Evolutionary conservation across 2,113 vertebrate genomes (phyloP).

Genomic region (Lota lota): DNA sequence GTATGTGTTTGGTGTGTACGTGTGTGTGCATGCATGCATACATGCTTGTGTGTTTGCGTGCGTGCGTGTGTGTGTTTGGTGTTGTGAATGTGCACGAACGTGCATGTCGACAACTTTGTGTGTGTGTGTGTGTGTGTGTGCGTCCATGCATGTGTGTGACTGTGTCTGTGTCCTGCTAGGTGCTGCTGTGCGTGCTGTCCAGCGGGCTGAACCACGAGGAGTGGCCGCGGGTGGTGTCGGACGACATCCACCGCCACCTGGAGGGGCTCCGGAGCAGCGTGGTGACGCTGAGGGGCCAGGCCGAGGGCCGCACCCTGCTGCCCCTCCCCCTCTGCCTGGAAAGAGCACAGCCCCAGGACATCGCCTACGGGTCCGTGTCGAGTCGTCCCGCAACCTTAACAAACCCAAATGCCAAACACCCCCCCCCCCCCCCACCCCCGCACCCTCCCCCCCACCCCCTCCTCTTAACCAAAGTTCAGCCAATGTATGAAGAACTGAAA

Average conservation of each 20-base stretch:
- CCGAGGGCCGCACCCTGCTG: constrained; percentile 63
- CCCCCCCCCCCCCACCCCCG: too few species aligned
- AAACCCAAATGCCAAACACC: background rate
- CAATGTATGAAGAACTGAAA: too few species aligned
- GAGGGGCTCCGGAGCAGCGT: constrained; percentile 66
- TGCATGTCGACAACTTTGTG: too few species aligned
- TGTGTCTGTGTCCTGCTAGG: constrained; percentile 21
- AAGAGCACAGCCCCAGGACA: constrained; percentile 31
- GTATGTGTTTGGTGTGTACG: background rate
- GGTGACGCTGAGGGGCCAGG: constrained; percentile 59
- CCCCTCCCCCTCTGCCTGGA: constrained; percentile 54
- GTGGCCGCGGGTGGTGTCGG: constrained; percentile 63
- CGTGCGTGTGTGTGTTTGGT: background rate
- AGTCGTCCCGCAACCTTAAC: too few species aligned
- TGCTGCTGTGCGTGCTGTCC: constrained; percentile 63
- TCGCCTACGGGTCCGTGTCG: constrained; percentile 42
- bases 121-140: background rate
- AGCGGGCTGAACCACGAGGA: constrained; percentile 64
- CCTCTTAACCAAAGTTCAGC: too few species aligned
- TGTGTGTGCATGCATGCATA: constrained; percentile 20
- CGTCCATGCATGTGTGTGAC: background rate
- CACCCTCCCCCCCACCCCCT: background rate
- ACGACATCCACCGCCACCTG: constrained; percentile 62
- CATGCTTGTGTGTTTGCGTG: background rate
- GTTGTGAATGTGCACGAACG: too few species aligned